Evolutionary conservation across 1,140 invertebrate species (phyloP).

Genomic region (Nylanderia fulva): DNA sequence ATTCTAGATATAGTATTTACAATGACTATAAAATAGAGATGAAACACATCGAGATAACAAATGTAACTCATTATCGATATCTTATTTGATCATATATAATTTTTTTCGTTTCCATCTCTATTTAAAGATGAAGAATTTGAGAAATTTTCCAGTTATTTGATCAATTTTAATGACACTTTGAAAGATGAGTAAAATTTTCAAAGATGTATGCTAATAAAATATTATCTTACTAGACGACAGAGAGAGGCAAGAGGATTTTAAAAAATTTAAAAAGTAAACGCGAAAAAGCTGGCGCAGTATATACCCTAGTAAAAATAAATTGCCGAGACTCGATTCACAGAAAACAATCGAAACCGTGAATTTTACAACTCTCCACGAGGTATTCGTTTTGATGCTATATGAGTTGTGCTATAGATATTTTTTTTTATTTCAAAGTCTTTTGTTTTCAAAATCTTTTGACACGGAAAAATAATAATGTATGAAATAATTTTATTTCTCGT

Average conservation of each 20-base stretch:
- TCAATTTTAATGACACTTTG: background rate
- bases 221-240: background rate
- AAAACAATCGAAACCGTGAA: constrained; percentile 19
- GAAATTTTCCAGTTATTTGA: too few species aligned
- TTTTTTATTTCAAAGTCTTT: background rate
- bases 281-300: background rate
- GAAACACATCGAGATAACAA: background rate
- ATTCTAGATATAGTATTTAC: background rate
- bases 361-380: background rate
- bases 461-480: too few species aligned
- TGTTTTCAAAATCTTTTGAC: background rate
- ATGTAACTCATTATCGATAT: constrained; percentile 2
- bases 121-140: too few species aligned
- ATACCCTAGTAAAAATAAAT: background rate
- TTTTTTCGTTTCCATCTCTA: background rate
- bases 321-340: background rate
- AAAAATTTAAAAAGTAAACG: background rate
- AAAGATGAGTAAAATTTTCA: background rate
- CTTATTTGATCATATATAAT: background rate
- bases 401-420: background rate
- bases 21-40: too few species aligned
- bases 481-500: constrained; percentile 14
- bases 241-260: background rate
- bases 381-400: background rate
- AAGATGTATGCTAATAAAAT: background rate